Base-by-base conservation (phyloP, 2,888 invertebrate genomes). In the Chesias legatella region DNA sequence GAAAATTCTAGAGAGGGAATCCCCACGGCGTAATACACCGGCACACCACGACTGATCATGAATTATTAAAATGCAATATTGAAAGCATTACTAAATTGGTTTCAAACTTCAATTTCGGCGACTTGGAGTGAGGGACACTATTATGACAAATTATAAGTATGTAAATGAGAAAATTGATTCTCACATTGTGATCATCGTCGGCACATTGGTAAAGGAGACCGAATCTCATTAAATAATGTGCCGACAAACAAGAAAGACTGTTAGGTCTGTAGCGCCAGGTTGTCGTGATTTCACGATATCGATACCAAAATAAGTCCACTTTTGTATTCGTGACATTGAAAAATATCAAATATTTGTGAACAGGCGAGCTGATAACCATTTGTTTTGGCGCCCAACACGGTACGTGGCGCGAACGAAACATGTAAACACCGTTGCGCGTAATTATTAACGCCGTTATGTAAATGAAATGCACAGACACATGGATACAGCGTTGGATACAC, bases 321-420 rank as follows among this genome's bases (percentile, higher is more conserved):
- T 38, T 43, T 47, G 39, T 39, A 45, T 45, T 47, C 43, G 47
- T 48, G 47, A 48, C 51, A 51, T 54, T 54, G 45, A 49, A 49
- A 48, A 35, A 44, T 35, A 44, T 38, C 34, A 43, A 42, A 37
- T 39, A 48, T 47, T 45, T 39, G 24, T 37, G 45, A 34, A 34
- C 49, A 48, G 48, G 51, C 43, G 33, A 44, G 38, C 51, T 49
- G 52, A 58, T 59, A 58, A 56, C 55, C 51, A 49, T 59, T 56
- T 50, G 44, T 63, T 68, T 68, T 64, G 72, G 64, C 66, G 62
- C 63, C 67, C 70, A 63, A 62, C 62, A 57, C 50, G 67, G 61
- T 57, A 36, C 57, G 28, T n/a, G 23, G 35, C 47, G 51, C 53
- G 5, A 64, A 67, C 58, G 52, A 55, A 41, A 35, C 33, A 25